Evolutionary conservation across 2,797 vertebrate genomes (phyloP).

Genomic region (Acanthopagrus latus): DNA sequence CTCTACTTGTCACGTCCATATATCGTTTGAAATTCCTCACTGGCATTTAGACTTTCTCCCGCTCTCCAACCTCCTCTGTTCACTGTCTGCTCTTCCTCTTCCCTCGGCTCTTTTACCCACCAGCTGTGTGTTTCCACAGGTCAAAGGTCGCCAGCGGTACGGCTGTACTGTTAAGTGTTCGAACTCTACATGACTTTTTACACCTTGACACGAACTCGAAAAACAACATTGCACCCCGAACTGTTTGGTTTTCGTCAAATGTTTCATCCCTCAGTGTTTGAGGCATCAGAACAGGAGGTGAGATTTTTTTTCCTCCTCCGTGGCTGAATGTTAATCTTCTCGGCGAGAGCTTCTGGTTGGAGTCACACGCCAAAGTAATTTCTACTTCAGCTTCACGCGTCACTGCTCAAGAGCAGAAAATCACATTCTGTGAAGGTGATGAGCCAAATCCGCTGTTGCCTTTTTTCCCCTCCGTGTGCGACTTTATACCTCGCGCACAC

Average conservation of each 20-base stretch:
- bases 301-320: constrained; percentile 25
- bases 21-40: constrained; percentile 76
- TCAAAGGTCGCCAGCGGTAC: constrained; percentile 55
- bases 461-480: constrained; percentile 8
- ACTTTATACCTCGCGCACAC: not conserved
- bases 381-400: constrained; percentile 54
- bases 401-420: constrained; percentile 46
- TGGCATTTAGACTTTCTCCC: constrained; percentile 45
- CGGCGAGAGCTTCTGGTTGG: constrained; percentile 42
- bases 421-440: constrained; percentile 65
- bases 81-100: constrained; percentile 37
- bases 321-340: constrained; percentile 49
- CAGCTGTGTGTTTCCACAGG: constrained; percentile 25
- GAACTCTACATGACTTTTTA: constrained; percentile 57
- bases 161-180: constrained; percentile 21
- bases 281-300: constrained; percentile 21
- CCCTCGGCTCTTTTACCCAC: constrained; percentile 57
- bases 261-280: constrained; percentile 16
- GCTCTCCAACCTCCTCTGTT: constrained; percentile 74
- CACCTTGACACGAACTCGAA: constrained; percentile 11
- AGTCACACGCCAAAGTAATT: constrained; percentile 63
- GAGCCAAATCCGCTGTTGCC: constrained; percentile 41
- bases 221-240: constrained; percentile 19
- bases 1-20: constrained; percentile 73
- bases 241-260: constrained; percentile 5